Base-by-base conservation (phyloP, 2,113 vertebrate species). In the Alethe diademata region DNA sequence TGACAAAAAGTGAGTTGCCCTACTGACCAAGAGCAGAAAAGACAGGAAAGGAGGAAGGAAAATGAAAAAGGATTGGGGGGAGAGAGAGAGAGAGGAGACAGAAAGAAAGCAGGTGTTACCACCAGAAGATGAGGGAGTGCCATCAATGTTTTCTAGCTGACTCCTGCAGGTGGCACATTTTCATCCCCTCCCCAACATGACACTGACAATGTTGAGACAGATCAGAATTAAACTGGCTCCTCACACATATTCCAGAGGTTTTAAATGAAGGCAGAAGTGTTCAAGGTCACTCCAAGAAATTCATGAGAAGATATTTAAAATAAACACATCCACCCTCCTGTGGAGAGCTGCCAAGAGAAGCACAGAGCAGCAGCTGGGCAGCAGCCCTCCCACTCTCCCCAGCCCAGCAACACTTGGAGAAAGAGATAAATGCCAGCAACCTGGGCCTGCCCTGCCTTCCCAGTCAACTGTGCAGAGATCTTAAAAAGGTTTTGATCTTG, bases 401-500 rank as follows among this genome's bases (percentile, higher is more conserved):
- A 70, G 45, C 66, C n/a, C 90, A 72, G 66, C 36, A 64, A 16
- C 47, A 18, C 62, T n/a, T 17, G 42, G 60, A 53, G 57, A 84
- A 60, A 73, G 38, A 94, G 58, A 69, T 14, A 82, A 78, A 89
- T 35, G 45, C 40, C 3, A 12, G 50, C 22, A 73, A 31, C 43
- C 53, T 33, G 74, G 58, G 29, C 48, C 62, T 78, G 61, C 47
- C 65, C 62, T 93, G 79, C 81, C 72, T 70, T 92, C 78, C 78
- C 62, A 82, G 25, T 92, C 86, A 81, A 85, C 93, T 95, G 67
- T 71, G 45, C n/a, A 80, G 16, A 40, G 81, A 33, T 74, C 31
- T 43, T 60, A n/a, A 25, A 38, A 47, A 75, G 26, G 57, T 95
- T 96, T 97, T 97, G 83, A 97, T 97, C 95, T 88, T 84, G 60